Conservation (phyloP, 1,140 invertebrate genomes). For the Hyposmocoma kahamanoa region DNA sequence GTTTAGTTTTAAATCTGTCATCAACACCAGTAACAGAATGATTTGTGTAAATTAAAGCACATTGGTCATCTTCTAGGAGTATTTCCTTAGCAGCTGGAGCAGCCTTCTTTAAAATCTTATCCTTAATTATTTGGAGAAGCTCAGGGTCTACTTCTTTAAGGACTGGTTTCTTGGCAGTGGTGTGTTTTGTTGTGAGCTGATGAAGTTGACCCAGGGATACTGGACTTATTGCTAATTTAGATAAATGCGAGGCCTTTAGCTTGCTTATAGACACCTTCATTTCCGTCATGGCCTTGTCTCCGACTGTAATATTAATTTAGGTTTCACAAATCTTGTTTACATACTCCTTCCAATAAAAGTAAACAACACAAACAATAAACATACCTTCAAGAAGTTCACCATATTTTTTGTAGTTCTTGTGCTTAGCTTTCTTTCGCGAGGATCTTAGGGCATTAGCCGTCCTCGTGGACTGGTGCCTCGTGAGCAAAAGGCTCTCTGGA, state of each 20-base stretch:
- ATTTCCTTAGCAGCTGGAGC: conserved; percentile 23
- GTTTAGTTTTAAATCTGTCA: conserved; percentile 50
- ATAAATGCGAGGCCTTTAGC: conserved; percentile 77
- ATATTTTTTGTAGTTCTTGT: conserved; percentile 62
- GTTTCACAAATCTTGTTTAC: conserved; percentile 3
- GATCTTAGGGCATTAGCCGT: conserved; percentile 48
- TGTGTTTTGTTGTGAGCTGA: conserved; percentile 65
- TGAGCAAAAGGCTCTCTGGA: conserved; percentile 44
- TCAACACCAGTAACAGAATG: conserved; percentile 50
- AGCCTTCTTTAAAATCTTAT: conserved; percentile 57
- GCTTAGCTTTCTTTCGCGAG: conserved; percentile 49
- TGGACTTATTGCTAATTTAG: conserved; percentile 75
- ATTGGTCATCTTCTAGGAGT: conserved; percentile 60
- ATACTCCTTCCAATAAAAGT: not conserved
- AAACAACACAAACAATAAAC: conserved; percentile 18
- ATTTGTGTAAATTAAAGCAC: conserved; percentile 60
- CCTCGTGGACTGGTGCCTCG: conserved; percentile 60
- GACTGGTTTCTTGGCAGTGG: conserved; percentile 29
- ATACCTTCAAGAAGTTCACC: conserved; percentile 62
- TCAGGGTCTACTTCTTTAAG: conserved; percentile 59
- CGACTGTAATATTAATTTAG: conserved; percentile 70
- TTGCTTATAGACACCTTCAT: conserved; percentile 78
- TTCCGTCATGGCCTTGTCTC: conserved; percentile 74
- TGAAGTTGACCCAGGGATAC: conserved; percentile 75
- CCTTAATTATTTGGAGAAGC: conserved; percentile 55